These are phyloP conservation scores for Acanthosepion pharaonis DNA, from an alignment of 2,888 invertebrate genomes.

Conservation along the genomic window DNA sequence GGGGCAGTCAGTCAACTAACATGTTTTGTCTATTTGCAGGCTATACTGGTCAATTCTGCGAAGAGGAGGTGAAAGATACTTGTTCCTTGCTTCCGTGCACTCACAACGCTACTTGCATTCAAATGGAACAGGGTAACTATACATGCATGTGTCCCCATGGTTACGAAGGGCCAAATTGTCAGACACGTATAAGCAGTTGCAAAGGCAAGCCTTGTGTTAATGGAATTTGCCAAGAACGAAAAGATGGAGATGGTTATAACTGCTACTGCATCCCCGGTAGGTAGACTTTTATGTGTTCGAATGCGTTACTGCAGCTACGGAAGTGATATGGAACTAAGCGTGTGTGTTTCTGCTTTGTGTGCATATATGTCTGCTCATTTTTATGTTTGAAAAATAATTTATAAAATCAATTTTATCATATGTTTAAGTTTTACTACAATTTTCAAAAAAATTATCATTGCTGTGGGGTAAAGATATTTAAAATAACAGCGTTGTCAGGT, in stretches of 20 bases:
- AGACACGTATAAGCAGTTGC: not conserved
- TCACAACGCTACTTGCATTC: not conserved
- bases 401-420: too few relatives aligned
- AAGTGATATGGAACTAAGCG: too few relatives aligned
- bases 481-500: too few relatives aligned
- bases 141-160: conserved; percentile 39
- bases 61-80: not conserved
- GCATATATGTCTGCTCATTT: not conserved
- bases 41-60: conserved; percentile 24
- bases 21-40: not conserved
- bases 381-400: too few relatives aligned
- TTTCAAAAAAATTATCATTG: too few relatives aligned
- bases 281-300: not conserved
- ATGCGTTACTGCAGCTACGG: too few relatives aligned
- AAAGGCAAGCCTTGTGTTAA: conserved; percentile 17
- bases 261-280: conserved; percentile 43
- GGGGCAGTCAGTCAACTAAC: too few relatives aligned
- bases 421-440: too few relatives aligned
- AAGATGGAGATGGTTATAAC: not conserved
- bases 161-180: conserved; percentile 39
- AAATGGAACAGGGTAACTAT: conserved; percentile 14
- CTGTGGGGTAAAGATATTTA: too few relatives aligned
- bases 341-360: not conserved
- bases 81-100: not conserved
- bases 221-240: conserved; percentile 38